Base-by-base conservation (phyloP, 1,140 invertebrate genomes). In the Pantala flavescens region DNA sequence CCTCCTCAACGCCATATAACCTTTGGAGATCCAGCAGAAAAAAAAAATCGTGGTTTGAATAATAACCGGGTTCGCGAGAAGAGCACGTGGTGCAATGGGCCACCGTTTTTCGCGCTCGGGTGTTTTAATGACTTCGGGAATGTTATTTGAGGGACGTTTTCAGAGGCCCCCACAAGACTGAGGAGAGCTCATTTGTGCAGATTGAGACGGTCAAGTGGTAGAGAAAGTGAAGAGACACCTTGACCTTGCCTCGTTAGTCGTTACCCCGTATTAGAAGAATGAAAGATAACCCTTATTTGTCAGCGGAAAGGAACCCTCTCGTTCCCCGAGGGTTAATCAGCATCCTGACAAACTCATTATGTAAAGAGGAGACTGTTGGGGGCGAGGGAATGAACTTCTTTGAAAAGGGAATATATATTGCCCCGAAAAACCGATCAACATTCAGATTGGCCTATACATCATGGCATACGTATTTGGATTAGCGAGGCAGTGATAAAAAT, bases 341-440 rank as follows among this genome's bases (percentile, higher is more conserved):
- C n/a, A 63, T 63, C 49, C 49, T 63, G 49, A 63, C 49, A 63
- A 63, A 63, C 49, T 63, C 49, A 63, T 63, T 63, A 63, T 63
- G 49, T 63, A 63, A 63, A 63, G 49, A 63, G 49, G 49, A 21
- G 49, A 63, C 49, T 3, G 49, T 19, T 3, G 12, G 12, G n/a
- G 49, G 5, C 1, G 14, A 12, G 49, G n/a, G n/a, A 14, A 63
- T 63, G n/a, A 63, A 63, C 49, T 19, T 63, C 49, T 63, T 63
- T 63, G 49, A 63, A 63, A 36, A 63, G 49, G 49, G 49, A 63
- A 63, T 19, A 63, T 63, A 63, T 63, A 63, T 63, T 63, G 49
- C 49, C 49, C n/a, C 14, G 1, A 12, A 63, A 63, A 63, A 63
- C 49, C 49, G 49, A 63, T 63, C 49, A 63, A 63, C 49, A 63